phyloP scores from a whole-genome alignment of 2,888 invertebrate species.

The Scaptomyza reducta region DNA sequence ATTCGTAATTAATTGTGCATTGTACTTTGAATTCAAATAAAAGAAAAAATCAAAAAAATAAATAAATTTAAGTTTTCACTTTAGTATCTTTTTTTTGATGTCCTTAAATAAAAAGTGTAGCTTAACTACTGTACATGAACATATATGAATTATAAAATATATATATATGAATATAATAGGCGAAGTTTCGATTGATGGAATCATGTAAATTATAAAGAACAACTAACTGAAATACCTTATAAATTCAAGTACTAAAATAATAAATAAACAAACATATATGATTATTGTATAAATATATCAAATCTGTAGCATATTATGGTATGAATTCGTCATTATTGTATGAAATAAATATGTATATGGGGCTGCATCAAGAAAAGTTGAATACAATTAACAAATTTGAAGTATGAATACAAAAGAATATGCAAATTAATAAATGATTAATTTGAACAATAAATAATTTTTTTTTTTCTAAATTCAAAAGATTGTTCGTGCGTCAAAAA shows the following conservation, averaged over 20 bases:
- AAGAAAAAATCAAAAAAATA: slow-evolving; percentile 16
- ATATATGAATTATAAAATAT: slow-evolving; percentile 30
- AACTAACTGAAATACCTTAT: slow-evolving; percentile 24
- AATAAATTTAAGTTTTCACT: slow-evolving; percentile 13
- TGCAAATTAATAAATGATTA: slow-evolving; percentile 73
- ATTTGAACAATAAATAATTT: slow-evolving; percentile 51
- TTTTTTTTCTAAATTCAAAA: neutral
- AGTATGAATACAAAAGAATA: slow-evolving; percentile 38
- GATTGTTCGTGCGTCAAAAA: no score
- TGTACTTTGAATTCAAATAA: slow-evolving; percentile 32
- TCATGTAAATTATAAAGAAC: slow-evolving; percentile 56
- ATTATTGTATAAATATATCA: slow-evolving; percentile 28
- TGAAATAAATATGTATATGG: slow-evolving; percentile 40
- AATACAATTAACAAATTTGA: slow-evolving; percentile 16
- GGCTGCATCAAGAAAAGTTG: slow-evolving; percentile 49
- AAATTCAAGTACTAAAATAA: slow-evolving; percentile 19
- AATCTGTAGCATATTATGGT: slow-evolving; percentile 59
- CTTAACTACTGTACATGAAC: slow-evolving; percentile 52
- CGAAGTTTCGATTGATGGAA: slow-evolving; percentile 6
- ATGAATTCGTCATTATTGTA: slow-evolving; percentile 26
- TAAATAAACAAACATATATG: slow-evolving; percentile 26
- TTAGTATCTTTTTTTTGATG: slow-evolving; percentile 14
- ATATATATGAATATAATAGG: slow-evolving; percentile 4
- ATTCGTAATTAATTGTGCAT: slow-evolving; percentile 61
- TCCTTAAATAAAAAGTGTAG: slow-evolving; percentile 24